Percentiles rank a stretch among this genome's conserved stretches.
These are phyloP conservation scores for Ispidina lecontei DNA, from an alignment of 2,797 vertebrate genomes.

Conservation along the genomic window DNA sequence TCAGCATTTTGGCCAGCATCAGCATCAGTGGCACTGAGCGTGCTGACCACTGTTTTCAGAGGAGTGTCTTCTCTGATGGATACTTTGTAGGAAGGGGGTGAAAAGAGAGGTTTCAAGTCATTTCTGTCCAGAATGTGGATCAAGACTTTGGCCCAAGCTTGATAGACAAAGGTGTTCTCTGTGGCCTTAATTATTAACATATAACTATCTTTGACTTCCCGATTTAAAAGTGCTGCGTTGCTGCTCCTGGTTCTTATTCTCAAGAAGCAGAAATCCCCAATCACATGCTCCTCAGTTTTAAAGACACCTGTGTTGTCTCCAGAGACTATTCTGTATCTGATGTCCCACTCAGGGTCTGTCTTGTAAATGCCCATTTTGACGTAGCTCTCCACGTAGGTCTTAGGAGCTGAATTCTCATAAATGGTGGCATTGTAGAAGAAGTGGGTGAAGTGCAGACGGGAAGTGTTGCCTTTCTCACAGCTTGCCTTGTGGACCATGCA, in stretches of 20 bases:
- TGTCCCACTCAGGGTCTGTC: slow-evolving; percentile 81
- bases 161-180: slow-evolving; percentile 81
- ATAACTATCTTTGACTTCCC: slow-evolving; percentile 91
- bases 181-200: slow-evolving; percentile 88
- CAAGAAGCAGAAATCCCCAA: slow-evolving; percentile 95
- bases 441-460: slow-evolving; percentile 88
- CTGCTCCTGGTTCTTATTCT: slow-evolving; percentile 90
- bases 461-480: slow-evolving; percentile 72
- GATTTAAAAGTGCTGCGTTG: slow-evolving; percentile 89
- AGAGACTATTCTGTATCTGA: slow-evolving; percentile 86
- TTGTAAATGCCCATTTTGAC: slow-evolving; percentile 91
- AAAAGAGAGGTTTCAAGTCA: slow-evolving; percentile 96
- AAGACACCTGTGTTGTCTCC: slow-evolving; percentile 88
- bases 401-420: slow-evolving; percentile 93
- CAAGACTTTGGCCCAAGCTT: slow-evolving; percentile 87
- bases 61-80: slow-evolving; percentile 86
- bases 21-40: slow-evolving; percentile 91
- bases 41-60: slow-evolving; percentile 84
- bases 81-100: slow-evolving; percentile 91
- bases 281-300: slow-evolving; percentile 84
- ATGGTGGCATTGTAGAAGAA: slow-evolving; percentile 91
- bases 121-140: slow-evolving; percentile 93
- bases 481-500: slow-evolving; percentile 68
- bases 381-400: slow-evolving; percentile 88
- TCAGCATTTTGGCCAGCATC: slow-evolving; percentile 91